Evolutionary conservation across 2,797 vertebrate species (phyloP).

Genomic region (Chiroxiphia lanceolata): DNA sequence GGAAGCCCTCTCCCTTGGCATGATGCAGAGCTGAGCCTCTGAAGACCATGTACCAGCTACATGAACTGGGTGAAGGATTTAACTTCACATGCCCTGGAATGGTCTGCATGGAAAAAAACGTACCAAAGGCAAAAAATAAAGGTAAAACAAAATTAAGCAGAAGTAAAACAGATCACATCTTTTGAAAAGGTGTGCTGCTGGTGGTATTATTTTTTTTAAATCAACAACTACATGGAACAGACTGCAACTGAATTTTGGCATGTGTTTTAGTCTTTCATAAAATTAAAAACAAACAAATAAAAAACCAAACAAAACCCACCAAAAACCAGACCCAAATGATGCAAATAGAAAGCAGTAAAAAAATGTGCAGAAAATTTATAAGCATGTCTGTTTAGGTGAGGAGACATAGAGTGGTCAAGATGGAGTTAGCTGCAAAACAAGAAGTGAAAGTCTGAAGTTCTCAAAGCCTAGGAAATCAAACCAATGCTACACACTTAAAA

Average conservation of each 20-base stretch:
- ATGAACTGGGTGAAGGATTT: neutral
- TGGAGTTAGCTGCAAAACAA: neutral
- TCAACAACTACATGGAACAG: neutral
- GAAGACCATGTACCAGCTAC: neutral
- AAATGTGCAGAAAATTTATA: neutral
- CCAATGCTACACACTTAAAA: neutral
- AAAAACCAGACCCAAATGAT: neutral
- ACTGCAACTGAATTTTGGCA: neutral
- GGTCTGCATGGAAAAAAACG: neutral
- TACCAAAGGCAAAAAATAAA: neutral
- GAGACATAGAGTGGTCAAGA: neutral
- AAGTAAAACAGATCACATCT: neutral
- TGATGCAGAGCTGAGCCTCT: neutral
- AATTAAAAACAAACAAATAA: neutral
- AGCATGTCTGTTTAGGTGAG: neutral
- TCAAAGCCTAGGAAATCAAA: constrained; percentile 25
- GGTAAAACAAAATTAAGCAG: neutral
- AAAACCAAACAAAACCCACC: neutral
- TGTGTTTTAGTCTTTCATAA: neutral
- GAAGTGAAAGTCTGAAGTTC: constrained; percentile 34
- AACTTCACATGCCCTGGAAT: neutral
- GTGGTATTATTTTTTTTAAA: neutral
- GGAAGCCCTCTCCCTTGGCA: neutral
- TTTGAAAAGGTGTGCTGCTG: neutral
- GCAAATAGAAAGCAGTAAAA: neutral